Base-by-base conservation (phyloP, 1,140 invertebrate species). In the Musca domestica region DNA sequence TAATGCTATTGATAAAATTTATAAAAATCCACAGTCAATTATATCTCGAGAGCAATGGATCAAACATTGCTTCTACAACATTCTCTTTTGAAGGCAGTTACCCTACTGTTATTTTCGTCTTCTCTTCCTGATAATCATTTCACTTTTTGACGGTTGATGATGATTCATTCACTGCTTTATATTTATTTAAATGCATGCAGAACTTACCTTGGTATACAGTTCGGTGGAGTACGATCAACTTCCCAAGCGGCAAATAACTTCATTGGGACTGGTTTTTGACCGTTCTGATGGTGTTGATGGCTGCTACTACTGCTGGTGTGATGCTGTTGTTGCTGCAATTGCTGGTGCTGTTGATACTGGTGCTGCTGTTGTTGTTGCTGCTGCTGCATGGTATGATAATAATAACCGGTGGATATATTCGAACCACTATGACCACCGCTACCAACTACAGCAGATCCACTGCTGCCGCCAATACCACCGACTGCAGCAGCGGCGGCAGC, bases 161-260 rank as follows among this genome's bases (percentile, higher is more conserved):
- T n/a, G n/a, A n/a, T n/a, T n/a, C n/a, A n/a, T n/a, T n/a, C n/a
- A n/a, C n/a, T n/a, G n/a, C n/a, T n/a, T n/a, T n/a, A n/a, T n/a
- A n/a, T n/a, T n/a, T n/a, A 41, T 41, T 41, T 41, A 41, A 41
- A 41, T 41, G 4, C 14, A 17, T 63, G 10, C 7, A 61, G 6
- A 48, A 74, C 72, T 85, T 88, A 96, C 95, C 95, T 95, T 81
- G 95, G 95, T 84, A 98, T 96, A 84, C 95, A 98, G 84, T 95
- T 97, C 69, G 95, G 91, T 56, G 95, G 93, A 68, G 95, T 96
- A 81, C 96, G 90, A 85, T 98, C 96, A 68, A 98, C 93, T 88
- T 98, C 95, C 95, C 95, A 97, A 73, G 95, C 95, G 69, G 95
- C 95, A 86, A 98, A 98, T 71, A 98, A 88, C 86, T 95, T 96